Evolutionary conservation across 2,797 vertebrate species (phyloP).

Genomic region (Hapalemur alaotrensis): DNA sequence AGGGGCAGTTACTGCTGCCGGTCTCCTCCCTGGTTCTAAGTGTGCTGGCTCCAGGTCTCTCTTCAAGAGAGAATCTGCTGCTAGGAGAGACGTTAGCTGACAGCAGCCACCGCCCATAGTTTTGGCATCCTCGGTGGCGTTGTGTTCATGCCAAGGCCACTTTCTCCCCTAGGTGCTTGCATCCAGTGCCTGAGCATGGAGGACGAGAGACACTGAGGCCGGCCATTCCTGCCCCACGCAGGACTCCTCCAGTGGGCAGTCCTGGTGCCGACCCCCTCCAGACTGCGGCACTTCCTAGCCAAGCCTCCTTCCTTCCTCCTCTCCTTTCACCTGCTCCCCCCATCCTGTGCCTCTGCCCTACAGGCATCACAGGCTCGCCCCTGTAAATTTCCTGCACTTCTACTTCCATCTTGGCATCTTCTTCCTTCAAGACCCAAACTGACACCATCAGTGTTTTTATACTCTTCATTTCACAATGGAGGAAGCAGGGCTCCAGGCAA

Average conservation of each 20-base stretch:
- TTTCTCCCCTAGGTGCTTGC: not conserved
- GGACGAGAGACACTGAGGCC: fast-evolving
- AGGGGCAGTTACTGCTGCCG: not conserved
- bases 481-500: not conserved
- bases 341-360: not conserved
- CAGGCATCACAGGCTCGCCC: not conserved
- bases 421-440: not conserved
- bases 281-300: not conserved
- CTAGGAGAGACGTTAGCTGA: not conserved
- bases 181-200: too few relatives aligned
- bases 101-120: fast-evolving
- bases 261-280: not conserved
- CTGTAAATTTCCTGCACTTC: not conserved
- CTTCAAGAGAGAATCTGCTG: not conserved
- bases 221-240: not conserved
- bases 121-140: not conserved
- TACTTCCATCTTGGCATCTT: not conserved
- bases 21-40: not conserved
- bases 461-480: not conserved
- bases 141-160: not conserved
- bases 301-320: not conserved
- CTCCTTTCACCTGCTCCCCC: not conserved
- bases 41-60: not conserved
- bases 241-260: not conserved
- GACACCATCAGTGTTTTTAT: not conserved